These are phyloP conservation scores for Dorcus hopei DNA, from an alignment of 2,888 invertebrate species.

Conservation along the genomic window DNA sequence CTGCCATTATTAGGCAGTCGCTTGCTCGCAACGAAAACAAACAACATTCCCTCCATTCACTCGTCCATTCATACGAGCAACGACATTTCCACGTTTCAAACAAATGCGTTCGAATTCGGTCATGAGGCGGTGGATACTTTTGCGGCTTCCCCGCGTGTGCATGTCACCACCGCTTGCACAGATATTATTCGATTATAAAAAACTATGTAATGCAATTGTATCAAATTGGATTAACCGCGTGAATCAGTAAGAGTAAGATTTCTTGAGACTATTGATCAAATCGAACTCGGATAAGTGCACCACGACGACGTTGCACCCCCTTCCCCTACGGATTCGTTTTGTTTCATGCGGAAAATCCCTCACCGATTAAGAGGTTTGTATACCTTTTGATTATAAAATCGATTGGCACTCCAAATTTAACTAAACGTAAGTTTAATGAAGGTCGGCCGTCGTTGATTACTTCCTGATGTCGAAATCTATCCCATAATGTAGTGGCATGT, in stretches of 20 bases:
- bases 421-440: no score
- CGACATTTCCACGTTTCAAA: neutral
- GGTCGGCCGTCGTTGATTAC: no score
- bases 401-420: no score
- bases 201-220: slow-evolving; percentile 16
- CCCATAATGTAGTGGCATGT: no score
- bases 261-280: slow-evolving; percentile 17
- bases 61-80: neutral
- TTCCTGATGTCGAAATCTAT: no score
- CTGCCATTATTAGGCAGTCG: neutral
- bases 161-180: no score
- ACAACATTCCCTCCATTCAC: neutral
- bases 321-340: no score
- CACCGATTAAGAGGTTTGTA: no score
- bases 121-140: neutral
- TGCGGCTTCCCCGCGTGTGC: slow-evolving; percentile 1
- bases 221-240: slow-evolving; percentile 17
- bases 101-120: neutral
- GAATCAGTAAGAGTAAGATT: slow-evolving; percentile 18
- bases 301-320: no score
- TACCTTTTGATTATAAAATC: neutral
- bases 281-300: slow-evolving; percentile 14
- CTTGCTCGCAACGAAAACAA: neutral
- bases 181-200: slow-evolving; percentile 9
- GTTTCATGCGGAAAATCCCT: neutral